Percentiles rank a stretch among this genome's conserved stretches.
phyloP scores from a whole-genome alignment of 2,113 vertebrate species.

The Xyrauchen texanus region DNA sequence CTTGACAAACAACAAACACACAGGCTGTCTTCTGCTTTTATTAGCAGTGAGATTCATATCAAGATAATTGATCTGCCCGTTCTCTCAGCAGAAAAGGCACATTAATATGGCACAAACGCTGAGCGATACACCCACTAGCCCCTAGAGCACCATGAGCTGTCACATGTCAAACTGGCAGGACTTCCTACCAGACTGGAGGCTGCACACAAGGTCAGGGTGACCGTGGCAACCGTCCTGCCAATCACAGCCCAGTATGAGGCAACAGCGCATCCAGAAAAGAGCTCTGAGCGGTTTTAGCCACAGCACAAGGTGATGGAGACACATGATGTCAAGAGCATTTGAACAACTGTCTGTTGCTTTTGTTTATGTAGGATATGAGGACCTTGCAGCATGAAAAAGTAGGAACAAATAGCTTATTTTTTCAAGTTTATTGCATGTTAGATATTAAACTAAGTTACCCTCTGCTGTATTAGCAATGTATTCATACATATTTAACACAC shows the following conservation, averaged over 20 bases:
- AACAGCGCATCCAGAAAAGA: constrained; percentile 4
- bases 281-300: constrained; percentile 11
- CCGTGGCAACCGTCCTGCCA: constrained; percentile 54
- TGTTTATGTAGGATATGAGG: too few relatives aligned
- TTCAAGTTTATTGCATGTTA: too few relatives aligned
- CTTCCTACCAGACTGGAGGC: constrained; percentile 53
- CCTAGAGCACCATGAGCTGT: constrained; percentile 24
- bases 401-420: too few relatives aligned
- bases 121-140: neutral
- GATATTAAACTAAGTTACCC: too few relatives aligned
- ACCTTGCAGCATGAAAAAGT: too few relatives aligned
- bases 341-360: neutral
- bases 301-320: constrained; percentile 31
- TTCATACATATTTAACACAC: too few relatives aligned
- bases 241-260: constrained; percentile 44
- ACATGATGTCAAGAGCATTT: constrained; percentile 3
- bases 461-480: too few relatives aligned
- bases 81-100: constrained; percentile 5
- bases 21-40: neutral
- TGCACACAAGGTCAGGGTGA: constrained; percentile 54
- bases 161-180: constrained; percentile 22
- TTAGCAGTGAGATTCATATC: constrained; percentile 44
- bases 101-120: constrained; percentile 15
- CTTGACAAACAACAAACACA: constrained; percentile 15
- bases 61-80: constrained; percentile 40